Base-by-base conservation (phyloP, 2,113 vertebrate genomes). In the Urocitellus parryii region DNA sequence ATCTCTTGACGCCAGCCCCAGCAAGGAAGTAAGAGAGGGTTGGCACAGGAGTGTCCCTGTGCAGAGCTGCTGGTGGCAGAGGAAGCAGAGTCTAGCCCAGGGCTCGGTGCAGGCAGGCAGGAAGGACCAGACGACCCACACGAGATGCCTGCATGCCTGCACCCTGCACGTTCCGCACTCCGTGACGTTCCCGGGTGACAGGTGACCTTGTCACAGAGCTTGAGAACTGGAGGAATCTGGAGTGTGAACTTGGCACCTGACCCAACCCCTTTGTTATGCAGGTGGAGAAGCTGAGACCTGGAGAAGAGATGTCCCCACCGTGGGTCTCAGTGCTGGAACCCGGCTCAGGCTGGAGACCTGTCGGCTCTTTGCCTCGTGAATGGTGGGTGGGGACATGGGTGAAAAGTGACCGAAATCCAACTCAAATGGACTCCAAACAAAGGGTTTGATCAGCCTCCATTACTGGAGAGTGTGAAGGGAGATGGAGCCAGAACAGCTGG, bases 101-200 rank as follows among this genome's bases (percentile, higher is more conserved):
- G 25, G 65, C 45, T 16, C 5, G 8, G 11, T 7, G 17, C 13
- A 22, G 32, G 7, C 37, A n/a, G 65, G 8, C 39, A 34, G 32
- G 17, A 25, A 22, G 12, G 34, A 32, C 67, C 27, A 51, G 13
- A 18, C 9, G 3, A 48, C 58, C 67, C 17, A 24, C 20, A n/a
- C 9, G 8, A 37, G 67, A 67, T 4, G 2, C 5, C 4, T 42
- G 48, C 73, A 67, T 4, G 2, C 5, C 4, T 42, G 48, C 73
- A 34, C 34, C 22, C n/a, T 78, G 72, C 32, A 1, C 51, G 0
- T 3, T 5, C 8, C 0, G 22, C 22, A 22, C 56, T 17, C 1
- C 27, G 3, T 48, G 39, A 70, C 61, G 24, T 11, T 90, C 87
- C 61, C 20, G 53, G 24, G 16, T 32, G 3, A 34, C 34, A n/a